These are phyloP conservation scores for Discoglossus pictus DNA, from an alignment of 2,797 vertebrate species.

Conservation along the genomic window DNA sequence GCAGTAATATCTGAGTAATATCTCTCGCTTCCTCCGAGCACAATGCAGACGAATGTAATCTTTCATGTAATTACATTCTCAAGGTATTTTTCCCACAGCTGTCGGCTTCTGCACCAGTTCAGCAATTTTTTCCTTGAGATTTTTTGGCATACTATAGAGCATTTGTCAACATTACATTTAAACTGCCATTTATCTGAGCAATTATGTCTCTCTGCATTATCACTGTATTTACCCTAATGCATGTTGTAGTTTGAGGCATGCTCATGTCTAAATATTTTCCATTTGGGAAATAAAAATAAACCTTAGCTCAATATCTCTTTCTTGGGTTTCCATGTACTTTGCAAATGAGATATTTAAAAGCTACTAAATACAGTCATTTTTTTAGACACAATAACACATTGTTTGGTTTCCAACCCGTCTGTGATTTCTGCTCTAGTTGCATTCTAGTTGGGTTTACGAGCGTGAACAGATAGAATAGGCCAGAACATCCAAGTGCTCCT, in stretches of 20 bases:
- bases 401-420: too few relatives aligned
- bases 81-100: neutral
- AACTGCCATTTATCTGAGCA: neutral
- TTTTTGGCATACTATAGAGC: neutral
- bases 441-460: conserved; percentile 59
- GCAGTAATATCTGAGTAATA: neutral
- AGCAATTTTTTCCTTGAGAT: neutral
- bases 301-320: too few relatives aligned
- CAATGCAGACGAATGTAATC: neutral
- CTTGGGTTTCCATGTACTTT: too few relatives aligned
- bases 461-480: conserved; percentile 57
- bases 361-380: too few relatives aligned
- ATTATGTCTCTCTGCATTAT: neutral
- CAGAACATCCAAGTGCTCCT: conserved; percentile 58
- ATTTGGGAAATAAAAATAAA: too few relatives aligned
- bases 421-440: conserved; percentile 45
- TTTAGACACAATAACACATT: too few relatives aligned
- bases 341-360: too few relatives aligned
- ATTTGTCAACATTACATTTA: neutral
- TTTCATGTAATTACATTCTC: neutral
- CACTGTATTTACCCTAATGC: neutral
- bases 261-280: neutral
- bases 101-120: neutral
- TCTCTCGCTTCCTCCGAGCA: neutral
- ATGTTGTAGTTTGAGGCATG: neutral